Evolutionary conservation across 2,888 invertebrate genomes (phyloP), one percentile per base, ranked within the genome.

Genomic region (Argyresthia goedartella): DNA sequence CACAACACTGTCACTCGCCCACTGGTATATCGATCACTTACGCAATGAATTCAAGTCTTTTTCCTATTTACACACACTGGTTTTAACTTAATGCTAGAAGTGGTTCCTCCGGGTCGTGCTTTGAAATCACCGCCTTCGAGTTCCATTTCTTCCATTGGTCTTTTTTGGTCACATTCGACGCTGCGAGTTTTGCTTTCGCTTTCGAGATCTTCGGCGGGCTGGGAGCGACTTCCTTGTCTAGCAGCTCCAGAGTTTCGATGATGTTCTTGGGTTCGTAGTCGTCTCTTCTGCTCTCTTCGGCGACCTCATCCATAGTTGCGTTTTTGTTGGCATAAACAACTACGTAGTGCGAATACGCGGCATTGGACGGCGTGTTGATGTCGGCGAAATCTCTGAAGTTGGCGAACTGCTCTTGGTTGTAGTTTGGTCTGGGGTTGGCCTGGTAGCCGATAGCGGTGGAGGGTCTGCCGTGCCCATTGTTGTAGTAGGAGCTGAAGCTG

Each of bases 321-420:
- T 94, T 95, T 70, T 93, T 93, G 60, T 94, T 93, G 0, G 93
- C 93, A 67, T 95, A 95, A 0, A 95, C 95, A 0, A 95, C 92
- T 35, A 95, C 94, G 56, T 91, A 91, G 61, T 95, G 93, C 0
- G 95, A 95, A 72, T 93, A 95, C 7, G 94, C 94, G 1, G 86
- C 78, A 66, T 93, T 94, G 0, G 93, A 90, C 0, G 95, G 94
- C 3, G 94, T 91, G 56, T 95, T 95, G 52, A 96, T 95, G 63
- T 96, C 96, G 0, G 96, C 95, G 66, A 96, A 96, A 70, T 96
- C 96, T 63, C 94, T 89, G 81, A 96, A 96, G 69, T 95, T 95
- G 4, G 95, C 94, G 66, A 96, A 95, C 66, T 95, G 95, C 64
- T 95, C 95, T 54, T 92, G 91, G 33, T 93, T 90, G 60, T 92